These are phyloP conservation scores for Isotomurus palustris DNA, from an alignment of 2,888 invertebrate species.

Conservation along the genomic window DNA sequence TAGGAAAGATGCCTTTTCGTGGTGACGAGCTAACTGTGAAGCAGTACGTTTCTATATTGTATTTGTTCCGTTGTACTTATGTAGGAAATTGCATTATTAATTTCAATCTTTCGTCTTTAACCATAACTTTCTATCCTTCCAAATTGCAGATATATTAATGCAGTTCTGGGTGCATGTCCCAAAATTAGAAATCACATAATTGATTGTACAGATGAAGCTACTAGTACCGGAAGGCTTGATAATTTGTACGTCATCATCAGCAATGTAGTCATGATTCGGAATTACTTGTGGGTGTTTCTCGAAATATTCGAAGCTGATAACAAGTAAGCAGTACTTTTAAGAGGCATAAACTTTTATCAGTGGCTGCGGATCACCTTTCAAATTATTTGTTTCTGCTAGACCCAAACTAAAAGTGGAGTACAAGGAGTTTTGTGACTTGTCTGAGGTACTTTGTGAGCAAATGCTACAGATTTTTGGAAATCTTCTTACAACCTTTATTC, in stretches of 20 bases:
- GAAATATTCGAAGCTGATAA: conserved; percentile 43
- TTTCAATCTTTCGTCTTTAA: neutral
- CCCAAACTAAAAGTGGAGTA: conserved; percentile 43
- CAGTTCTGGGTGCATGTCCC: conserved; percentile 34
- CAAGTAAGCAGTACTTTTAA: conserved; percentile 32
- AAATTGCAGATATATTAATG: conserved; percentile 41
- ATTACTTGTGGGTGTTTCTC: conserved; percentile 44
- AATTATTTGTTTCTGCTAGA: conserved; percentile 14
- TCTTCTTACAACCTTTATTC: conserved; percentile 69
- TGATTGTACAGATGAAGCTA: conserved; percentile 43
- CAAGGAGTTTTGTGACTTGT: conserved; percentile 53
- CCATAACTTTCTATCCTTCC: neutral
- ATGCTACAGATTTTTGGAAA: conserved; percentile 75
- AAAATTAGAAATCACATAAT: conserved; percentile 43
- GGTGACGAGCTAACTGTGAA: conserved; percentile 44
- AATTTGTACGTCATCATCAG: conserved; percentile 45
- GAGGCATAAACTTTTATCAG: neutral
- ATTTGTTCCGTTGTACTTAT: too few relatives aligned
- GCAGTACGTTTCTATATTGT: conserved; percentile 16
- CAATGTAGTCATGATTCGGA: conserved; percentile 44
- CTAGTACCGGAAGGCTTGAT: conserved; percentile 41
- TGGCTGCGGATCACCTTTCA: neutral
- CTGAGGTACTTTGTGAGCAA: conserved; percentile 76
- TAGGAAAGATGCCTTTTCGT: conserved; percentile 44
- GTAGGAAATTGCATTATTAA: neutral